Evolutionary conservation across 1,140 invertebrate species (phyloP), one percentile per base, ranked within the genome.

Genomic region (Papilio polytes): DNA sequence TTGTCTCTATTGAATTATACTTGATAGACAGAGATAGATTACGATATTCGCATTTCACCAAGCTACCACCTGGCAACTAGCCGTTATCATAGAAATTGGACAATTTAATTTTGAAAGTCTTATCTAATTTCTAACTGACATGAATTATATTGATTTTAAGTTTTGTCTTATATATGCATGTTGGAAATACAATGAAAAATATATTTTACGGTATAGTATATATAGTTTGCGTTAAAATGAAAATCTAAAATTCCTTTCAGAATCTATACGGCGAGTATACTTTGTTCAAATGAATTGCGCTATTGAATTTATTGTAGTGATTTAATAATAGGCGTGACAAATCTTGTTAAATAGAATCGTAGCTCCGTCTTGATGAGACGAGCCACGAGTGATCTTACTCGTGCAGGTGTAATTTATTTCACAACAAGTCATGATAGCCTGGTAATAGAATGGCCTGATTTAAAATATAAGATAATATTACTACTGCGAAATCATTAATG

Each of bases 251-350:
- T 8, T 18, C 13, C 13, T 70, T 70, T 70, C 3, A 70, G 12
- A 26, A 31, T 66, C 20, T 31, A 15, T 31, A 36, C 3, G 12
- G 22, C 20, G n/a, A 63, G 8, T 63, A 15, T 26, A 63, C 59
- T 63, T 13, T 26, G 59, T 22, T 63, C 10, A 63, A 26, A 26
- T 13, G 22, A 63, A 22, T 26, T 13, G 3, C 22, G 63, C 22
- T 70, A 31, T 31, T 70, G 15, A 31, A 63, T 26, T 26, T 22
- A 59, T 22, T 26, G 6, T 56, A 13, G 20, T 63, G 59, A 63
- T 63, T 63, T 26, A 63, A 63, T 63, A 63, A 63, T 63, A 15
- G 59, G 59, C 59, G 59, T 26, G 22, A 13, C 59, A 63, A 63
- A 63, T 63, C 20, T 12, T 31, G 20, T 63, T 26, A 63, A 26